Evolutionary conservation across 2,888 invertebrate species (phyloP), one percentile per base, ranked within the genome.

Genomic region (Rhagonycha fulva): DNA sequence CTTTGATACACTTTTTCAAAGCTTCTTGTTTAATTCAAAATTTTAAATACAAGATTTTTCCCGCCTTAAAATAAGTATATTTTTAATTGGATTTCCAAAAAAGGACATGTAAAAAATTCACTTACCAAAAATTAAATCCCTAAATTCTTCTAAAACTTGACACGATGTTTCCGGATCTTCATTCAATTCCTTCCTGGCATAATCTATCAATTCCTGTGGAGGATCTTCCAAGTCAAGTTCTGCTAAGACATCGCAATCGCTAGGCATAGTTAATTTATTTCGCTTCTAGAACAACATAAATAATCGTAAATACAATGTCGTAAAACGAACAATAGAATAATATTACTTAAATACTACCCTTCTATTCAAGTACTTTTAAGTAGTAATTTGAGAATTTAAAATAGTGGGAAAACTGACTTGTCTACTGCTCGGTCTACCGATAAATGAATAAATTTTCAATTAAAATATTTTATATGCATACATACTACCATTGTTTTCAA

Each of bases 91-190:
- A 19, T 19, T 19, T 19, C 1, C 1, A 19, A 19, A 72, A 68
- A 71, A 2, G 47, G 47, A 32, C 26, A 10, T 70, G n/a, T 14
- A 70, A 62, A 62, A 75, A 19, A 60, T 70, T 66, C 14, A 80
- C 87, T 85, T 87, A 94, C 94, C 94, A 84, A 91, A 92, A 82
- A 95, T 94, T 90, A 94, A 90, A 83, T 93, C 93, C 61, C 93
- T 89, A 61, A 96, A 90, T 82, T 95, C 93, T 80, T 92, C 91
- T 73, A 95, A 89, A n/a, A 92, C 90, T 83, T 92, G 91, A 62
- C 91, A 90, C 80, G 91, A 91, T 14, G 91, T 92, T 84, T 92
- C 92, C 2, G 94, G 93, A 82, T 93, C 91, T 87, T 96, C 95
- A 0, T 93, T 93, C 60, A 93, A 88, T 82, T 92, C 89, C 80